Base-by-base conservation (phyloP, 2,113 vertebrate genomes). In the Furnarius figulus region DNA sequence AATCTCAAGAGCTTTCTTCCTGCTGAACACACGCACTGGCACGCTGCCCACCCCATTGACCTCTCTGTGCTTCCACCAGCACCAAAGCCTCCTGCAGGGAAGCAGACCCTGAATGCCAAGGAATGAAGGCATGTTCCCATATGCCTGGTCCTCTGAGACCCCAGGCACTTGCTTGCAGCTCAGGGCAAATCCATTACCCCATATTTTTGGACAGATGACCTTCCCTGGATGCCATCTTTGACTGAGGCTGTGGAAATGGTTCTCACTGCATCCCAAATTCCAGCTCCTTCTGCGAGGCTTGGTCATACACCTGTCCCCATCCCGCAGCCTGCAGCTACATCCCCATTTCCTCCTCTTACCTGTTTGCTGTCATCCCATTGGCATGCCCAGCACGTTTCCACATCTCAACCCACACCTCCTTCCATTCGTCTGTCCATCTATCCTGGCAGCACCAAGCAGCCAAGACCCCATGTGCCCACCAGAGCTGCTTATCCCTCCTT, bases 81-180 rank as follows among this genome's bases (percentile, higher is more conserved):
- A 7, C 14, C 13, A 18, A 65, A 49, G 23, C 49, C 5, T 23
- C 55, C 70, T 9, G 20, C 13, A 30, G 56, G n/a, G 47, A 40
- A 55, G 35, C 12, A 13, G 12, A 5, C 40, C 67, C 37, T 3
- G 13, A 0, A 6, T n/a, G 14, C 33, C 2, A 0, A 30, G n/a
- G 44, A 44, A 14, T 13, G 30, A 12, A 12, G 47, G 37, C 12
- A 50, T 2, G 0, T 58, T 47, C 17, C 30, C 31, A 37, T 7
- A 10, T 25, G 3, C 4, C 4, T 2, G 33, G 8, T 14, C 21
- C 33, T 25, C 31, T 21, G 56, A 75, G 70, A 59, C 10, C 7
- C 18, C 31, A 10, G 53, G 52, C 24, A 44, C 50, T 28, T 2
- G 4, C 55, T 61, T 40, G 17, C 46, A 61, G 35, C 46, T 40